Percentiles rank a stretch among this genome's conserved stretches.
Conservation (phyloP, 2,797 vertebrate species). For the Aldrovandia affinis region DNA sequence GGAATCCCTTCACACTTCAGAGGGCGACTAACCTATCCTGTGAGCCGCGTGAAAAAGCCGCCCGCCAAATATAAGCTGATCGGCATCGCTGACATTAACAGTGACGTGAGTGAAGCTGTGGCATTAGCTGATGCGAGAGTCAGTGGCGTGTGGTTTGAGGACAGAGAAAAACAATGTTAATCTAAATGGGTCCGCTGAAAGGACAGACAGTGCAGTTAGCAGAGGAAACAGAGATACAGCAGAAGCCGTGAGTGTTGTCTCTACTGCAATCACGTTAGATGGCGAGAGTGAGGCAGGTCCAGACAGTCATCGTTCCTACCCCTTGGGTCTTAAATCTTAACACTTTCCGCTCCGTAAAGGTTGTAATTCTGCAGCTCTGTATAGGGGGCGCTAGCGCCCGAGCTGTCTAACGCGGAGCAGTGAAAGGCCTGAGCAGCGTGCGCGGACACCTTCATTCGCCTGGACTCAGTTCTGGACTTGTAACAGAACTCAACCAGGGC, state of each 20-base stretch:
- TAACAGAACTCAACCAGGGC: conserved; percentile 99
- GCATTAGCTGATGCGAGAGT: neutral
- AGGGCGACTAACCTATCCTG: neutral
- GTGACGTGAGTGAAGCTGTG: neutral
- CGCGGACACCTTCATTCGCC: conserved; percentile 95
- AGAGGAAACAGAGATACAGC: conserved; percentile 58
- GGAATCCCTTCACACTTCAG: neutral
- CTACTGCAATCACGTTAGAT: conserved; percentile 72
- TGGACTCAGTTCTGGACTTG: conserved; percentile 98
- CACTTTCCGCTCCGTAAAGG: conserved; percentile 79
- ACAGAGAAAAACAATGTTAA: conserved; percentile 15
- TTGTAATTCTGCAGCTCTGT: conserved; percentile 81
- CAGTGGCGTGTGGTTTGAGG: neutral
- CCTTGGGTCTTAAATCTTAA: conserved; percentile 78
- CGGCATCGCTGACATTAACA: neutral
- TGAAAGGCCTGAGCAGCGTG: conserved; percentile 81
- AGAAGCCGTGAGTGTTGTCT: conserved; percentile 66
- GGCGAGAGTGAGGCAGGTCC: conserved; percentile 56
- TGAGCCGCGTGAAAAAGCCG: neutral
- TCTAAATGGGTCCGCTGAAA: conserved; percentile 10
- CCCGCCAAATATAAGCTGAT: neutral
- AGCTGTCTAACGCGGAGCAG: conserved; percentile 79
- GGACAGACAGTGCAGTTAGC: conserved; percentile 26
- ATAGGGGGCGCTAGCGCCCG: conserved; percentile 74
- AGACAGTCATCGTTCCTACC: conserved; percentile 64